A percentile compares a stretch with the other conserved stretches of the same genome.
phyloP scores from a whole-genome alignment of 2,888 invertebrate species.

The Argynnis bischoffii region DNA sequence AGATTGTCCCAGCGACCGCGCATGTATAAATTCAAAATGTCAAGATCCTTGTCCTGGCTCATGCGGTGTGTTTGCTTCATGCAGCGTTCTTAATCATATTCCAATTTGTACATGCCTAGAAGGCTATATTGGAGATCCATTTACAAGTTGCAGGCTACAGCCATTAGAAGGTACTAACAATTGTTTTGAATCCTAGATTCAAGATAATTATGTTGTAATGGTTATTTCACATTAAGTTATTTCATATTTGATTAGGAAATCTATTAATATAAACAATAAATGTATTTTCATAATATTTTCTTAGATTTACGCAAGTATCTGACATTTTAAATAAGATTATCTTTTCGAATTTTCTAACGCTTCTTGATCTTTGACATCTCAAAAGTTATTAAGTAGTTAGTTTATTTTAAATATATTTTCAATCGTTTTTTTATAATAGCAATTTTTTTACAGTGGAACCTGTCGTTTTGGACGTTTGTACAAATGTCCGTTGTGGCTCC shows the following conservation, averaged over 20 bases:
- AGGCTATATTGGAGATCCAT: slow-evolving; percentile 89
- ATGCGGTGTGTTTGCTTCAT: slow-evolving; percentile 84
- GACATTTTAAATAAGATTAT: too few species aligned
- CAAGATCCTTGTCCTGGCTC: slow-evolving; percentile 90
- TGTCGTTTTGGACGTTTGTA: slow-evolving; percentile 83
- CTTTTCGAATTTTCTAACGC: too few species aligned
- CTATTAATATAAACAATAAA: too few species aligned
- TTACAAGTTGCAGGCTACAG: slow-evolving; percentile 81
- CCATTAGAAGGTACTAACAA: slow-evolving; percentile 74
- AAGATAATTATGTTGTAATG: too few species aligned
- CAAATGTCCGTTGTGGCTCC: slow-evolving; percentile 86
- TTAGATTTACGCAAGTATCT: too few species aligned
- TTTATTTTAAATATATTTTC: too few species aligned
- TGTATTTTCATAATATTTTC: too few species aligned
- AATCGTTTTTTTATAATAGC: slow-evolving; percentile 10
- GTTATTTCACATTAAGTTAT: too few species aligned
- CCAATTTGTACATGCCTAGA: slow-evolving; percentile 88
- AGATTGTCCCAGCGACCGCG: slow-evolving; percentile 88
- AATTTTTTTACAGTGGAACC: slow-evolving; percentile 56
- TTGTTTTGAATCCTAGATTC: too few species aligned
- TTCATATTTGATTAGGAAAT: too few species aligned
- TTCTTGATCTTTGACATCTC: too few species aligned
- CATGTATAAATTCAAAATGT: slow-evolving; percentile 90
- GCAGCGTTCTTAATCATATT: slow-evolving; percentile 87
- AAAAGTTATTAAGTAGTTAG: too few species aligned